A percentile compares a stretch with the other conserved stretches of the same genome.
Conservation (phyloP, 2,797 vertebrate genomes). For the Dallia pectoralis region DNA sequence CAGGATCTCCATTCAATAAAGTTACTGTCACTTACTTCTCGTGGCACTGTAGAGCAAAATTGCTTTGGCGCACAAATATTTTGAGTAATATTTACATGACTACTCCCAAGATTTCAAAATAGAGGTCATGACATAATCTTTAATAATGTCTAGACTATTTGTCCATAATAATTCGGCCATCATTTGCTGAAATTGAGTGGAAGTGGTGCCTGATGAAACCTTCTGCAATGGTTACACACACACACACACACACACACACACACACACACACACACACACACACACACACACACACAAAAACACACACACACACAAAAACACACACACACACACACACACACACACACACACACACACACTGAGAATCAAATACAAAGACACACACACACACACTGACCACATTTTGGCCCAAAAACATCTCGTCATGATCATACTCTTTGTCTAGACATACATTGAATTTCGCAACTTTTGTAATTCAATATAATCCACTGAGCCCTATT, state of each 20-base stretch:
- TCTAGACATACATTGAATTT: neutral
- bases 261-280: neutral
- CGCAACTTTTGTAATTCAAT: too few species aligned
- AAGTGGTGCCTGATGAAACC: neutral
- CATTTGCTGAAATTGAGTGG: neutral
- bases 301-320: neutral
- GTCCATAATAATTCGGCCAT: neutral
- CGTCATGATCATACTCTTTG: neutral
- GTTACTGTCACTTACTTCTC: neutral
- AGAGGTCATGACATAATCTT: slow-evolving; percentile 5
- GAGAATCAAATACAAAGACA: neutral
- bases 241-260: neutral
- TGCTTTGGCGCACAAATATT: neutral
- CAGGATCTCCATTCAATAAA: neutral
- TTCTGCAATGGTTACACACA: slow-evolving; percentile 1
- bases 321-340: slow-evolving; percentile 13
- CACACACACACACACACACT: slow-evolving; percentile 1
- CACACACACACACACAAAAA: slow-evolving; percentile 1
- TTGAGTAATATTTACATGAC: neutral
- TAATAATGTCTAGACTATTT: slow-evolving; percentile 4
- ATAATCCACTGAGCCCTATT: neutral
- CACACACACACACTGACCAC: slow-evolving; percentile 1
- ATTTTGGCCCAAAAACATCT: neutral
- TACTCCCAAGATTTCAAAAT: slow-evolving; percentile 5
- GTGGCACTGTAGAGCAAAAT: neutral